Conservation (phyloP, 2,797 vertebrate species). For the Sitta carolinensis region DNA sequence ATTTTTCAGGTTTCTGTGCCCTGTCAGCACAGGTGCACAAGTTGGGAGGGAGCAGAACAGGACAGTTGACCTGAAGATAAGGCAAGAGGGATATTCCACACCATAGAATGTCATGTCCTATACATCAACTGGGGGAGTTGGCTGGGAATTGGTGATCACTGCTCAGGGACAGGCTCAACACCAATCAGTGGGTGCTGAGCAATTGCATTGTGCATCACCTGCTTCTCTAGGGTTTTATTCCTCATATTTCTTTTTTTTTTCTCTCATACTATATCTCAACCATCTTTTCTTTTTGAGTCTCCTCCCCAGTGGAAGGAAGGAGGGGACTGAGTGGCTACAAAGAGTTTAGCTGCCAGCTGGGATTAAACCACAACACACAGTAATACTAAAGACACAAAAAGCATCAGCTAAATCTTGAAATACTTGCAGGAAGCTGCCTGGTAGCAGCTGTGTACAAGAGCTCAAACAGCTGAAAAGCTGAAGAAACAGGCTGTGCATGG, state of each 20-base stretch:
- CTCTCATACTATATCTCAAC: not conserved
- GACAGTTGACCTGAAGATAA: not conserved
- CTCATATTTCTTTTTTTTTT: not conserved
- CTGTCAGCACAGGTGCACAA: not conserved
- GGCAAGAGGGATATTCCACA: not conserved
- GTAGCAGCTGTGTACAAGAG: not conserved
- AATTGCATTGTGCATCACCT: not conserved
- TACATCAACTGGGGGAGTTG: not conserved
- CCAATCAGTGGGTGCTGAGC: not conserved
- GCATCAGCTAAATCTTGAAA: not conserved
- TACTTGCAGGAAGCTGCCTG: not conserved
- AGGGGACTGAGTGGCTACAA: not conserved
- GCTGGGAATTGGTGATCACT: not conserved
- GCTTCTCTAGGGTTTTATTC: not conserved
- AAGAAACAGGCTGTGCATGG: rapidly evolving
- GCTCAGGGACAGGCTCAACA: not conserved
- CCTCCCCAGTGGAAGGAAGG: not conserved
- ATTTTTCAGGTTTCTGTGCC: not conserved
- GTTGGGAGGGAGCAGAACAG: not conserved
- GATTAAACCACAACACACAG: not conserved
- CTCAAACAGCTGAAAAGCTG: not conserved
- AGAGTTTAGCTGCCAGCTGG: not conserved
- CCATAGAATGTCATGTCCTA: not conserved
- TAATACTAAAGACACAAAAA: not conserved
- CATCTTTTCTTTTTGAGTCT: not conserved